Evolutionary conservation across 92 coral and sea anemone genomes (phyloP), one percentile per base, ranked within the genome.

Genomic region (Porites divaricata): DNA sequence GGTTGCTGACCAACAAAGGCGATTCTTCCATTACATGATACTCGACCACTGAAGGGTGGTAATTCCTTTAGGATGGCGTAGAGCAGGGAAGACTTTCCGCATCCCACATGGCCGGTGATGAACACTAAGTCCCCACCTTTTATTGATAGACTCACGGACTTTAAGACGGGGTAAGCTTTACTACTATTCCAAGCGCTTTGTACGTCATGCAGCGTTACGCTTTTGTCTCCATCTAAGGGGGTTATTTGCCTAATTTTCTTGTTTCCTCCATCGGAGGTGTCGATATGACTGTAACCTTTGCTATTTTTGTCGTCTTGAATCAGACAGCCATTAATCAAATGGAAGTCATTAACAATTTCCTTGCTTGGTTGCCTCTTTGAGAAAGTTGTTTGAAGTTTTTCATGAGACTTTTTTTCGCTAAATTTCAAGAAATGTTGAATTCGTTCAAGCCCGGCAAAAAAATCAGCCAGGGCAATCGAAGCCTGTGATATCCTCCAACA

Each of bases 1-100:
- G 93, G 93, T 67, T 81, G 81, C 63, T 87, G 93, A 63, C 90
- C 80, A 53, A 87, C 90, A 52, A 73, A 90, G 63, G 86, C 91
- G 20, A 79, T 68, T 22, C 63, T 80, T 23, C 91, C 93, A 4
- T 69, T 8, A 24, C 13, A 24, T 8, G 76, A 70, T 20, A 72
- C 57, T 5, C 83, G 23, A 4, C 93, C 93, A 12, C 11, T 28
- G 9, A 71, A 41, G 23, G 58, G n/a, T 16, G 90, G 76, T 13
- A 90, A 67, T 66, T 90, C 93, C 4, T 56, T 72, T 52, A 90
- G 86, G 17, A 83, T 82, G 21, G 90, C 82, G 15, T 81, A 75
- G 63, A 90, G 72, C 45, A 90, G 51, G 7, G 93, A 77, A 0
- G 90, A 80, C 83, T 87, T 90, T 20, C 93, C 93, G 59, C 82